A percentile compares a stretch with the other conserved stretches of the same genome.
Evolutionary conservation across 2,113 vertebrate species (phyloP).

Genomic region (Microtus richardsoni): DNA sequence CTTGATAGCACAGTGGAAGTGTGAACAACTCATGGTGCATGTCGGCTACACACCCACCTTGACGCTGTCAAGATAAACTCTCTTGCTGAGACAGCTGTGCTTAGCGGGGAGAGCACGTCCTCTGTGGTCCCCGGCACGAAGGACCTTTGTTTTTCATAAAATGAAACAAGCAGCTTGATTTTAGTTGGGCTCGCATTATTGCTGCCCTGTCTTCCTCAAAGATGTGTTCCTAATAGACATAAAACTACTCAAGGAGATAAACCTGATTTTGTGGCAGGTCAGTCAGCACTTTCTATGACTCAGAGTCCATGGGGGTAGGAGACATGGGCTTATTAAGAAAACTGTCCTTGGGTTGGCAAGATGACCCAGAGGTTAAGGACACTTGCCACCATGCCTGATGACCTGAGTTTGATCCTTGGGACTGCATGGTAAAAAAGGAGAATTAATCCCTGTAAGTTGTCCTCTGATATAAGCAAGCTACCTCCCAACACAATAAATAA

Average conservation of each 20-base stretch:
- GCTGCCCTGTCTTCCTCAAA: not conserved
- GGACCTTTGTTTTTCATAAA: slow-evolving; percentile 20
- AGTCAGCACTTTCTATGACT: slow-evolving; percentile 35
- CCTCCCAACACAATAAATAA: not conserved
- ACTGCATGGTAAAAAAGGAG: no score
- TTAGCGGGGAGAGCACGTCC: slow-evolving; percentile 6
- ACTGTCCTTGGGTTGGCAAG: not conserved
- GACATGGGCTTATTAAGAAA: not conserved
- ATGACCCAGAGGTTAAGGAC: not conserved
- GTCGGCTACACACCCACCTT: not conserved
- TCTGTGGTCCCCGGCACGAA: not conserved
- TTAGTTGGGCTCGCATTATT: slow-evolving; percentile 23
- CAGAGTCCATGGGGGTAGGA: not conserved
- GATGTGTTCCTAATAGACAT: not conserved
- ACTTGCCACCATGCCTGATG: not conserved
- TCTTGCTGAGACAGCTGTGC: not conserved
- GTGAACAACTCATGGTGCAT: not conserved
- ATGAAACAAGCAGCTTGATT: not conserved
- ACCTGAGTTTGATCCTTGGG: not conserved
- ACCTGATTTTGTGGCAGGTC: not conserved
- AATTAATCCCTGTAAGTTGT: not conserved
- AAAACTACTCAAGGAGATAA: slow-evolving; percentile 36
- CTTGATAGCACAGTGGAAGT: not conserved
- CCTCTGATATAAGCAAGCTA: not conserved
- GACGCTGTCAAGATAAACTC: slow-evolving; percentile 12